These are phyloP conservation scores for Drosophila repletoides DNA, from an alignment of 1,140 invertebrate genomes.

Conservation along the genomic window DNA sequence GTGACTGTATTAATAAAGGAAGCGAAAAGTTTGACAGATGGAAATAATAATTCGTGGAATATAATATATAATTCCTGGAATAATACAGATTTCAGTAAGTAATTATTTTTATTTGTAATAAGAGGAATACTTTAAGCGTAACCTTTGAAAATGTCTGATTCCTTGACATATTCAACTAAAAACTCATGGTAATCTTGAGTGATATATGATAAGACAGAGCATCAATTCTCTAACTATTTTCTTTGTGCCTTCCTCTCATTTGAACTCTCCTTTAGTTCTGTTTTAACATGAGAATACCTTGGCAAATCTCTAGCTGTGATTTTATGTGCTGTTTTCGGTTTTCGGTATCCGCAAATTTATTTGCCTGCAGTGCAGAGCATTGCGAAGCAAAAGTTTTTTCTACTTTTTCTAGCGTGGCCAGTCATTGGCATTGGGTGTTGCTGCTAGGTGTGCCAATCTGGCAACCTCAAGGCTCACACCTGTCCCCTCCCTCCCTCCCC, in stretches of 20 bases:
- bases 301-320: slow-evolving; percentile 67
- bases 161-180: background rate
- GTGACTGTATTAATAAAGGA: too few relatives aligned
- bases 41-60: too few relatives aligned
- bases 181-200: background rate
- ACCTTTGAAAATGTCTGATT: too few relatives aligned
- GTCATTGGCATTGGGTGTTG: slow-evolving; percentile 5
- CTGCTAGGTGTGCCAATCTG: slow-evolving; percentile 33
- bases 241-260: background rate
- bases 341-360: slow-evolving; percentile 74
- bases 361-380: slow-evolving; percentile 77
- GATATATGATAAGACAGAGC: too few relatives aligned
- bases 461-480: slow-evolving; percentile 21
- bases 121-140: too few relatives aligned
- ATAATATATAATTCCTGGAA: too few relatives aligned
- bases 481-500: background rate
- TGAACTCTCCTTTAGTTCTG: background rate
- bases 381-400: slow-evolving; percentile 59
- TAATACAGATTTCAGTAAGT: too few relatives aligned
- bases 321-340: slow-evolving; percentile 78
- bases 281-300: slow-evolving; percentile 46
- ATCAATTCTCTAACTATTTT: too few relatives aligned
- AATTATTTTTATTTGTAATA: too few relatives aligned
- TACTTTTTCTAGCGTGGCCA: slow-evolving; percentile 39
- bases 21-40: too few relatives aligned